These are phyloP conservation scores for Wasmannia auropunctata DNA, from an alignment of 1,140 invertebrate species.

Conservation along the genomic window DNA sequence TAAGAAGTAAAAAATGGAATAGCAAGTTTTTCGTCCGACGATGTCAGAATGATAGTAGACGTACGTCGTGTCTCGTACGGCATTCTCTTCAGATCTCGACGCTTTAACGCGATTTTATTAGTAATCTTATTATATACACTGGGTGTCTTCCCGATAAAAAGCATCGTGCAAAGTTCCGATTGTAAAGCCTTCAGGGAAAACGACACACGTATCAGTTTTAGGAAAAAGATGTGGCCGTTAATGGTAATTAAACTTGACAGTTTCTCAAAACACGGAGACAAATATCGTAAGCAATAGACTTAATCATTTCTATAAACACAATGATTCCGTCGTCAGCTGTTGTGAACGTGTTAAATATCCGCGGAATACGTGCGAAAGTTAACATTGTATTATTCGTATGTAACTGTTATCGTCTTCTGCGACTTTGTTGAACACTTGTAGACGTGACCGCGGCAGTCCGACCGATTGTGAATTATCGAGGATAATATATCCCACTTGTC, in stretches of 20 bases:
- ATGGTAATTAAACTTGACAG: constrained; percentile 8
- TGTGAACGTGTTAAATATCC: constrained; percentile 14
- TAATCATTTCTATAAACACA: neutral
- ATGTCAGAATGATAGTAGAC: neutral
- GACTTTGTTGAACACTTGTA: constrained; percentile 14
- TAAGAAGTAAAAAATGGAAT: neutral
- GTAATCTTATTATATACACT: neutral
- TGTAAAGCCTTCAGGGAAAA: neutral
- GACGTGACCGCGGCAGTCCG: neutral
- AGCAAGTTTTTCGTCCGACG: neutral
- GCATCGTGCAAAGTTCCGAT: constrained; percentile 12
- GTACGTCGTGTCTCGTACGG: neutral
- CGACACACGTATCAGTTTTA: neutral
- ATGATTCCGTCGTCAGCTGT: constrained; percentile 13
- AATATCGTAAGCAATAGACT: constrained; percentile 34
- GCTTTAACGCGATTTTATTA: constrained; percentile 33
- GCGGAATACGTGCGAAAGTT: neutral
- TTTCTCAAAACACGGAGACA: neutral
- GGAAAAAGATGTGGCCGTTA: neutral
- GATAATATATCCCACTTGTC: neutral
- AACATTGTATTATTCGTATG: constrained; percentile 6
- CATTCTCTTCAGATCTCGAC: constrained; percentile 31
- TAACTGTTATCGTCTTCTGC: constrained; percentile 20
- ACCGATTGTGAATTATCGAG: neutral
- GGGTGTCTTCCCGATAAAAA: constrained; percentile 21